phyloP scores from a whole-genome alignment of 1,140 invertebrate genomes.

The Trinorchestia longiramus region DNA sequence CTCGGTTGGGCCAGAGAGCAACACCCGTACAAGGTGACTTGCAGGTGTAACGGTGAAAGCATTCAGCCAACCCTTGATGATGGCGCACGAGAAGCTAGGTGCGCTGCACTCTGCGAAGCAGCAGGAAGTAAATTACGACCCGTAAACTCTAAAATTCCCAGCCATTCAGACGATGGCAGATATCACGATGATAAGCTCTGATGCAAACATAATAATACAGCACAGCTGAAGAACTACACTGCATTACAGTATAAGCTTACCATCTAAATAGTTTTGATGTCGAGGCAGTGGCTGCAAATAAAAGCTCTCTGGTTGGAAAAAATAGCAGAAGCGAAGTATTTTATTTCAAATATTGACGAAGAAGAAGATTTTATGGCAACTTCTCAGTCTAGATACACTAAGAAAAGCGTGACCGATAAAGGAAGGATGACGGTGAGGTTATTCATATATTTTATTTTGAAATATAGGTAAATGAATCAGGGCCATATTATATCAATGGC shows the following conservation, averaged over 20 bases:
- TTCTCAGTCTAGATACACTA: not conserved
- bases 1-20: not conserved
- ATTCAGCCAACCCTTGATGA: not conserved
- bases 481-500: not conserved
- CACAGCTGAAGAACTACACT: not conserved
- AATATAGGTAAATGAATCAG: not conserved
- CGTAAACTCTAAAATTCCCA: not conserved
- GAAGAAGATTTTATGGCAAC: not conserved
- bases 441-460: not conserved
- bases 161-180: not conserved
- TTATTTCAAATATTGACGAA: not conserved
- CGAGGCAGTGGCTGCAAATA: not conserved
- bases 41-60: conserved; percentile 46
- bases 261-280: not conserved
- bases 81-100: not conserved
- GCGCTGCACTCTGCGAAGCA: not conserved
- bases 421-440: not conserved
- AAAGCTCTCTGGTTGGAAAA: not conserved
- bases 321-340: not conserved
- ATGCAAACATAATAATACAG: not conserved
- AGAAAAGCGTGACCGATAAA: not conserved
- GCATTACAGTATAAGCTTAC: not conserved
- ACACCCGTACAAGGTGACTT: conserved; percentile 41
- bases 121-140: conserved; percentile 1
- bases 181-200: not conserved